Percentiles rank a stretch among this genome's conserved stretches.
Evolutionary conservation across 2,888 invertebrate genomes (phyloP).

Genomic region (Lasioglossum marginatum): DNA sequence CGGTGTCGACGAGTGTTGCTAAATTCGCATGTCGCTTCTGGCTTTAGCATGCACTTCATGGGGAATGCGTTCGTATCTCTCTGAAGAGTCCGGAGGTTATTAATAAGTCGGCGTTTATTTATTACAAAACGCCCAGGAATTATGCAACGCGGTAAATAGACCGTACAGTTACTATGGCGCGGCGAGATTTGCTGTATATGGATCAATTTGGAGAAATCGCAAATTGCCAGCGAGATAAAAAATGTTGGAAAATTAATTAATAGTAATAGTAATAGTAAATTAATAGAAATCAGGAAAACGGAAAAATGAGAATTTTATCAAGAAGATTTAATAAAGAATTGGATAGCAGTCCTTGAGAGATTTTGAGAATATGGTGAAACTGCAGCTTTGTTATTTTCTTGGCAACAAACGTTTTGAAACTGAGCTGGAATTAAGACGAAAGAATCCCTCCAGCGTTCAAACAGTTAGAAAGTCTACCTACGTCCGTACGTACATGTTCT

Average conservation of each 20-base stretch:
- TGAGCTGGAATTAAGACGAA: neutral
- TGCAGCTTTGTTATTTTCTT: neutral
- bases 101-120: conserved; percentile 9
- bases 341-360: neutral
- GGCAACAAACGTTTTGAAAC: neutral
- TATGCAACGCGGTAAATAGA: neutral
- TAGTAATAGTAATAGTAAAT: neutral
- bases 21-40: conserved; percentile 10
- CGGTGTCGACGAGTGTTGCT: conserved; percentile 24
- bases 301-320: neutral
- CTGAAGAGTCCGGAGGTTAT: neutral
- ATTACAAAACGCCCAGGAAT: neutral
- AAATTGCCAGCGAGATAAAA: neutral
- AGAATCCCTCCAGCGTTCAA: conserved; percentile 2
- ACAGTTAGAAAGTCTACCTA: conserved; percentile 14
- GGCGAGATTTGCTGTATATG: neutral
- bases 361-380: neutral
- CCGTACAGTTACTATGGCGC: neutral
- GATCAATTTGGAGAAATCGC: neutral
- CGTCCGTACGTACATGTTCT: conserved; percentile 1
- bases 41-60: neutral
- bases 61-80: neutral
- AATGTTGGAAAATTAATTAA: neutral
- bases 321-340: neutral
- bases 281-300: neutral